Percentiles rank a stretch among this genome's conserved stretches.
Evolutionary conservation across 2,888 invertebrate species (phyloP).

Genomic region (Liodrosophila aerea): DNA sequence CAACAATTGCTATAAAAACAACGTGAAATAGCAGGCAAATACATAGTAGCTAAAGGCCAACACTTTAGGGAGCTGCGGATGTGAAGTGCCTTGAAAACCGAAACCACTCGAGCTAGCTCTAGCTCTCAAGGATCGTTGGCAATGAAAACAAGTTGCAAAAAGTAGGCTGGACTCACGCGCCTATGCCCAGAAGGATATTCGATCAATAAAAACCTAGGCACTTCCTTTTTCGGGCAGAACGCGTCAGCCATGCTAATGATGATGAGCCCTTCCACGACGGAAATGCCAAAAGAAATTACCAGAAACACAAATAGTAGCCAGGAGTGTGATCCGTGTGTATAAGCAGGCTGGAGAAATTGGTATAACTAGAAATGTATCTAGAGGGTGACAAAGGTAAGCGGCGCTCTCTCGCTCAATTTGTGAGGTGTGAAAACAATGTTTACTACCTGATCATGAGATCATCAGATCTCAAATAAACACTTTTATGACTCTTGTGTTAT

Average conservation of each 20-base stretch:
- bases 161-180: constrained; percentile 22
- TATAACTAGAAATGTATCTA: too few species aligned
- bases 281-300: constrained; percentile 67
- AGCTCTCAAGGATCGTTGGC: constrained; percentile 30
- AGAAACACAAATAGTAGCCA: constrained; percentile 29
- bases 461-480: constrained; percentile 60
- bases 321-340: constrained; percentile 41
- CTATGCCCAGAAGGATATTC: constrained; percentile 7
- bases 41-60: constrained; percentile 19
- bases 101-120: constrained; percentile 38
- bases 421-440: constrained; percentile 63
- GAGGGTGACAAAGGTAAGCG: constrained; percentile 23
- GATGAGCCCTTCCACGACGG: constrained; percentile 47
- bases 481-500: constrained; percentile 46
- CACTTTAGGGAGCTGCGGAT: constrained; percentile 42
- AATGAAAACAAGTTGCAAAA: constrained; percentile 59
- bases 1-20: constrained; percentile 51
- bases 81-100: constrained; percentile 40
- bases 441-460: constrained; percentile 69
- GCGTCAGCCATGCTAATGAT: constrained; percentile 60
- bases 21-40: constrained; percentile 10
- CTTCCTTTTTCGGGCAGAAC: constrained; percentile 32
- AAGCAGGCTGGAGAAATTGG: constrained; percentile 18
- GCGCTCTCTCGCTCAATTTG: neutral
- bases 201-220: constrained; percentile 2